phyloP scores from a whole-genome alignment of 2,888 invertebrate species.

The Eilema caniola region DNA sequence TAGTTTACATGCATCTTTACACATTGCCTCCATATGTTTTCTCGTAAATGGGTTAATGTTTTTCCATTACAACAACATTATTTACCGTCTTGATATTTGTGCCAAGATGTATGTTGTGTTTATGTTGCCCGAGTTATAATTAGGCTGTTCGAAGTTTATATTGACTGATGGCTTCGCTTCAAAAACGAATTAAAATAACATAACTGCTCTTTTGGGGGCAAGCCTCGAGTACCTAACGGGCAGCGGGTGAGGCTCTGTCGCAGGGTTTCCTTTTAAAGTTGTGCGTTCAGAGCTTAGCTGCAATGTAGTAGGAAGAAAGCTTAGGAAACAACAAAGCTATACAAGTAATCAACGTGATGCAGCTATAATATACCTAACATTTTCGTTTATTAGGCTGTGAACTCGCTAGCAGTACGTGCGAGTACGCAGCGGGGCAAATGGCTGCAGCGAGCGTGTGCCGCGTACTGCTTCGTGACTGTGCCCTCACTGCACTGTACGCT shows the following conservation, averaged over 20 bases:
- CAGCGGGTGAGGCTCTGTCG: too few relatives aligned
- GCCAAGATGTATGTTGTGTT: constrained; percentile 19
- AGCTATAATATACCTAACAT: neutral
- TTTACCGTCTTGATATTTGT: constrained; percentile 20
- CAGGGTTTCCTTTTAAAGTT: too few relatives aligned
- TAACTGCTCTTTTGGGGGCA: neutral
- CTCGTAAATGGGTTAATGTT: neutral
- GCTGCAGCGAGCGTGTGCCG: constrained; percentile 97
- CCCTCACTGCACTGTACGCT: constrained; percentile 96
- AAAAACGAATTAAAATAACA: neutral
- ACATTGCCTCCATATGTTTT: constrained; percentile 2
- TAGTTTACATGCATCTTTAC: neutral
- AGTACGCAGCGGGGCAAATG: constrained; percentile 87
- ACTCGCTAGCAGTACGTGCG: constrained; percentile 91
- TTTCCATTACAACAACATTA: constrained; percentile 15
- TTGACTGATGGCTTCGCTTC: neutral
- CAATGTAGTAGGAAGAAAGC: neutral
- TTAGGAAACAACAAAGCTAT: neutral
- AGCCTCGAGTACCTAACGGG: too few relatives aligned
- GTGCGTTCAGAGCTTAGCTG: too few relatives aligned
- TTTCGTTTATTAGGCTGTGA: constrained; percentile 89
- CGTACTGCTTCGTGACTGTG: constrained; percentile 98
- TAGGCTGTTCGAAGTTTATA: constrained; percentile 7
- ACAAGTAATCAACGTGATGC: neutral
- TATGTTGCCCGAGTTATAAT: constrained; percentile 9